Percentiles rank a stretch among this genome's conserved stretches.
Conservation (phyloP, 2,113 vertebrate species). For the Calyptommatus sinebrachiatus region DNA sequence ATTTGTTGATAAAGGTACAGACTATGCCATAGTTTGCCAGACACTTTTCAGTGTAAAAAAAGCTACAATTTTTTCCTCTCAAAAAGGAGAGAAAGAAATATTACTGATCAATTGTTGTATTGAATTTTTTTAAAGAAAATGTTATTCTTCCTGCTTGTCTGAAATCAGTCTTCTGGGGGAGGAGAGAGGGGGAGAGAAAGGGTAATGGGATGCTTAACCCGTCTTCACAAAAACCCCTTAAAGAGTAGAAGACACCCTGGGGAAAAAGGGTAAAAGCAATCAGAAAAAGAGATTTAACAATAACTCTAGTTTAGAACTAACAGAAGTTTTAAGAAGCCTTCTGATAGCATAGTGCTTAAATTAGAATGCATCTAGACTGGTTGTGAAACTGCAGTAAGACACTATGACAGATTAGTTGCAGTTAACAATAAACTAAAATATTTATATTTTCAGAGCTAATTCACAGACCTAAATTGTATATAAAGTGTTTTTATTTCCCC, state of each 20-base stretch:
- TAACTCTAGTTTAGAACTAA: background rate
- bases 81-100: background rate
- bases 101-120: background rate
- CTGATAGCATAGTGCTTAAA: background rate
- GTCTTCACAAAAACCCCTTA: background rate
- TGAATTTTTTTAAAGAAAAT: background rate
- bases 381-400: background rate
- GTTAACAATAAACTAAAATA: constrained; percentile 22
- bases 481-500: too few relatives aligned
- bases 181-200: background rate
- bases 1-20: background rate
- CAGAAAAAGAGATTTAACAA: constrained; percentile 2
- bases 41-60: background rate
- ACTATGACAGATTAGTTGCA: background rate
- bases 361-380: background rate
- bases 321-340: background rate
- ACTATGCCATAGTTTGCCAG: background rate
- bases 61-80: background rate
- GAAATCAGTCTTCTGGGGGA: background rate
- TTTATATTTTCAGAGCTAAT: constrained; percentile 7
- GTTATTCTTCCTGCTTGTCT: constrained; percentile 11
- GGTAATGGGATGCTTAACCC: background rate
- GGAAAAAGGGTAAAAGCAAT: background rate
- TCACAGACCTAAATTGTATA: background rate
- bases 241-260: constrained; percentile 15